phyloP scores from a whole-genome alignment of 2,113 vertebrate genomes.

The Chaenogobius annularis region DNA sequence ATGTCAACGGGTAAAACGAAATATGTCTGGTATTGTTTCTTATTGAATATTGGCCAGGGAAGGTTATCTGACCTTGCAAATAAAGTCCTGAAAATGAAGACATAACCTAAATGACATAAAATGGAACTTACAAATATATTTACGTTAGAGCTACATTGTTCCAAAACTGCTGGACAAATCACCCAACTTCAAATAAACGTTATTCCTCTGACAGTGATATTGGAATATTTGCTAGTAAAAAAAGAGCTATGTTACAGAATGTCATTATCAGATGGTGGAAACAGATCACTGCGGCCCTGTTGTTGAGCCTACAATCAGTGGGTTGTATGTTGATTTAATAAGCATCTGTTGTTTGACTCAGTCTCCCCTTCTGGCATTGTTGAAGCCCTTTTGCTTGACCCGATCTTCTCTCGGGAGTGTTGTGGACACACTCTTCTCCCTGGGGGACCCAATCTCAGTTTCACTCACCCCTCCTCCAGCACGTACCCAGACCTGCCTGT shows the following conservation, averaged over 20 bases:
- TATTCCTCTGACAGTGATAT: neutral
- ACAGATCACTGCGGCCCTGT: neutral
- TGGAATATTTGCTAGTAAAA: neutral
- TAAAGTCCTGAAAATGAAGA: too few relatives aligned
- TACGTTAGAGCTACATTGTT: too few relatives aligned
- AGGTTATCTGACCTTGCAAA: too few relatives aligned
- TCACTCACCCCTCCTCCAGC: slow-evolving; percentile 4
- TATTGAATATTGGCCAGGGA: too few relatives aligned
- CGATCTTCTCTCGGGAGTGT: neutral
- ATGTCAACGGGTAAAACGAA: too few relatives aligned
- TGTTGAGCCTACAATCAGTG: neutral
- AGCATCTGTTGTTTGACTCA: slow-evolving; percentile 6
- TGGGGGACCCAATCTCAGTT: neutral
- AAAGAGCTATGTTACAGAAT: neutral
- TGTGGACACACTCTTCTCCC: neutral
- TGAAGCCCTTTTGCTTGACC: neutral
- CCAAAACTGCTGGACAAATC: too few relatives aligned
- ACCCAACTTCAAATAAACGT: too few relatives aligned
- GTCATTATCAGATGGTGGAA: neutral
- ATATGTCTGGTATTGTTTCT: too few relatives aligned
- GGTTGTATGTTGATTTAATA: slow-evolving; percentile 1
- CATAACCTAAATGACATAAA: too few relatives aligned
- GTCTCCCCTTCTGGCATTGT: neutral
- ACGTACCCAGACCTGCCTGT: neutral
- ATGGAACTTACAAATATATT: too few relatives aligned